These are phyloP conservation scores for Triplophysa rosa DNA, from an alignment of 2,113 vertebrate genomes.

Conservation along the genomic window DNA sequence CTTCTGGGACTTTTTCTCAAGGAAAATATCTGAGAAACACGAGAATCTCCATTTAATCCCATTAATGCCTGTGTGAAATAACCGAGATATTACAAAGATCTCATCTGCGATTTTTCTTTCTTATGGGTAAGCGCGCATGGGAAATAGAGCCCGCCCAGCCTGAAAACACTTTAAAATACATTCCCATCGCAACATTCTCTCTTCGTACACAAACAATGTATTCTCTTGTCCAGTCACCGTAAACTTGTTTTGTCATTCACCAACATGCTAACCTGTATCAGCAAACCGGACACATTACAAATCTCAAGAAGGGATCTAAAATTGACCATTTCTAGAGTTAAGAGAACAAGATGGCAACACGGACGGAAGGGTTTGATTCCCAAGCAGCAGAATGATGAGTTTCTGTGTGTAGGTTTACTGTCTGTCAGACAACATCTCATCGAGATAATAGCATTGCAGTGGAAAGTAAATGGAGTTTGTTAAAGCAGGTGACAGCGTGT, in stretches of 20 bases:
- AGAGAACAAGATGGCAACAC: constrained; percentile 52
- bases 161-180: too few relatives aligned
- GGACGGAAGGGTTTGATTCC: constrained; percentile 62
- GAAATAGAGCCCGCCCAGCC: too few relatives aligned
- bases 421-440: constrained; percentile 75
- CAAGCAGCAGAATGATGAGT: constrained; percentile 66
- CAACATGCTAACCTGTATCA: constrained; percentile 5
- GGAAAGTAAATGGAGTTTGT: constrained; percentile 78
- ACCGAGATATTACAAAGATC: too few relatives aligned
- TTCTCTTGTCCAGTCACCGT: neutral
- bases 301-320: constrained; percentile 43
- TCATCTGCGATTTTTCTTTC: too few relatives aligned
- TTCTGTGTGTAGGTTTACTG: constrained; percentile 62
- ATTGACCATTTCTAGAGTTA: constrained; percentile 49
- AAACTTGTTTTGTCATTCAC: constrained; percentile 13
- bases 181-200: too few relatives aligned
- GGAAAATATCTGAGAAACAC: too few relatives aligned
- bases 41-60: too few relatives aligned
- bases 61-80: too few relatives aligned
- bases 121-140: too few relatives aligned
- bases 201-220: neutral
- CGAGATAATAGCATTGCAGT: constrained; percentile 75
- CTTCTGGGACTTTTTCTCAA: too few relatives aligned
- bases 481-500: constrained; percentile 72
- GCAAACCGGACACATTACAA: constrained; percentile 44